Conservation (phyloP, 2,113 vertebrate genomes). For the Zingel zingel region DNA sequence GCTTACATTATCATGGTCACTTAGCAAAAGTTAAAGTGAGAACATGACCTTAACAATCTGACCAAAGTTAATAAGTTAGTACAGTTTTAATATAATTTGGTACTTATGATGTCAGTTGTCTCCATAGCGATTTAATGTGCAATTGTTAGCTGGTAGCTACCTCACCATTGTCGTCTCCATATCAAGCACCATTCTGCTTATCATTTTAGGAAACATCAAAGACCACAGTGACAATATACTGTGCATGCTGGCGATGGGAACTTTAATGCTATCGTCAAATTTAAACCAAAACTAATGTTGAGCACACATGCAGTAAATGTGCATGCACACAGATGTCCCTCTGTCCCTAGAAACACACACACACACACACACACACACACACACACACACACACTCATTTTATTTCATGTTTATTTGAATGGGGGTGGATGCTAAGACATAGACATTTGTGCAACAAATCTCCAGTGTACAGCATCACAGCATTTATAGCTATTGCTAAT, state of each 20-base stretch:
- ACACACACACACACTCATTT: slow-evolving; percentile 3
- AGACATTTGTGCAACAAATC: too few relatives aligned
- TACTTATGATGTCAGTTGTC: not conserved
- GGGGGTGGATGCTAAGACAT: too few relatives aligned
- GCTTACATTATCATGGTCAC: not conserved
- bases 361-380: slow-evolving; percentile 23
- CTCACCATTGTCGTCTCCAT: not conserved
- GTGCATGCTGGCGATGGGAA: not conserved
- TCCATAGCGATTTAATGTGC: not conserved
- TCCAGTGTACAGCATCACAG: too few relatives aligned
- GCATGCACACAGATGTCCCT: slow-evolving; percentile 18
- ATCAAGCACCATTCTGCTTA: slow-evolving; percentile 5
- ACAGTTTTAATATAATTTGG: not conserved
- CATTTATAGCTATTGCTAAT: too few relatives aligned
- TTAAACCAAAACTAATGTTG: slow-evolving; percentile 28
- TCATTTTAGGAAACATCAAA: slow-evolving; percentile 4
- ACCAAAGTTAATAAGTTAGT: not conserved
- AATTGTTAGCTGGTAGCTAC: not conserved
- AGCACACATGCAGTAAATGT: slow-evolving; percentile 7
- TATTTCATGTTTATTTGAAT: too few relatives aligned
- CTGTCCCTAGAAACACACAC: slow-evolving; percentile 18
- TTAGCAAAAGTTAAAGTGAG: not conserved
- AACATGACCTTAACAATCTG: not conserved
- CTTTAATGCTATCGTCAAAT: slow-evolving; percentile 23
- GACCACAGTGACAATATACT: not conserved